A percentile compares a stretch with the other conserved stretches of the same genome.
Evolutionary conservation across 2,888 invertebrate species (phyloP).

Genomic region (Cremastinae sp.): DNA sequence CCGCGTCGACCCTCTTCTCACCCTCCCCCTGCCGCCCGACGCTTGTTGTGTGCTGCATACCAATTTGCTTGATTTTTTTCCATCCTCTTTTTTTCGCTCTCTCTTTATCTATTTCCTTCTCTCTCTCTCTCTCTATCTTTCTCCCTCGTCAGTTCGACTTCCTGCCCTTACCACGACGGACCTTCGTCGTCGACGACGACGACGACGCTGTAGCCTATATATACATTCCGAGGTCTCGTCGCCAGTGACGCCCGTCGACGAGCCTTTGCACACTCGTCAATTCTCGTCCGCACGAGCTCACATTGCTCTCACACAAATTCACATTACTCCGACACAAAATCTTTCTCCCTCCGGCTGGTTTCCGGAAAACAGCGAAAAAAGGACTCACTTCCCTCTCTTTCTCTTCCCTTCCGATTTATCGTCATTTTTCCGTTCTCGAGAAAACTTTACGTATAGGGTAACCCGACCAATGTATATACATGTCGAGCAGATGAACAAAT

Average conservation of each 20-base stretch:
- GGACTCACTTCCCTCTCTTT: conserved; percentile 7
- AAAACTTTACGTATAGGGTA: too few relatives aligned
- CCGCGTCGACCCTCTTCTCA: conserved; percentile 74
- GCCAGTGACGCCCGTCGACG: conserved; percentile 48
- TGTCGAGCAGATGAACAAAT: too few relatives aligned
- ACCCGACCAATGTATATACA: conserved; percentile 61
- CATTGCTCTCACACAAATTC: conserved; percentile 44
- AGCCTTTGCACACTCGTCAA: conserved; percentile 48
- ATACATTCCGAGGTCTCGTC: conserved; percentile 48
- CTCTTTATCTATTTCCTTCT: conserved; percentile 29
- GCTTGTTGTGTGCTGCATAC: conserved; percentile 84
- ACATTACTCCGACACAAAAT: conserved; percentile 30
- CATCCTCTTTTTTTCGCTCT: conserved; percentile 60
- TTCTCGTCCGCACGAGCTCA: not conserved
- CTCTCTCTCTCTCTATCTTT: conserved; percentile 20
- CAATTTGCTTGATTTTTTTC: conserved; percentile 83
- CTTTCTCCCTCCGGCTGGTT: not conserved
- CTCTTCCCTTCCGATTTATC: conserved; percentile 16
- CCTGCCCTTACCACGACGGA: conserved; percentile 66
- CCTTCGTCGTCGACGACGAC: conserved; percentile 56
- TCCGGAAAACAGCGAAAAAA: not conserved
- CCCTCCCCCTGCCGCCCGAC: conserved; percentile 80
- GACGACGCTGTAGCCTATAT: conserved; percentile 54
- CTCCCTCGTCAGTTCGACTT: conserved; percentile 69
- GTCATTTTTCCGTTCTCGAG: conserved; percentile 49